Base-by-base conservation (phyloP, 1,140 invertebrate genomes). In the Pseudomyrmex gracilis region DNA sequence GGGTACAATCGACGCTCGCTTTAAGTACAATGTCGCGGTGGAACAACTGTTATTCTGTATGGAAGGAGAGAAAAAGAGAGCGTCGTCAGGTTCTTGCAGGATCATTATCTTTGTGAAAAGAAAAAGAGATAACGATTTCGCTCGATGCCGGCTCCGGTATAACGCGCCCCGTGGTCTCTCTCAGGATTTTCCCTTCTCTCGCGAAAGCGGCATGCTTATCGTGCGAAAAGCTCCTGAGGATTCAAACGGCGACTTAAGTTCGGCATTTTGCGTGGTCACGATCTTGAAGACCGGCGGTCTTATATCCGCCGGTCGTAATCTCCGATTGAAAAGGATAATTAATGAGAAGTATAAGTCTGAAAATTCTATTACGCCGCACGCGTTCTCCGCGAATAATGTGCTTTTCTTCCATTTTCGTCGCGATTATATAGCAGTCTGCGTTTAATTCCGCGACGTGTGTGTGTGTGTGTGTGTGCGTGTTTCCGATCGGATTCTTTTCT, bases 91-190 rank as follows among this genome's bases (percentile, higher is more conserved):
- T 34, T 34, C 66, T 47, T 17, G 61, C 64, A 20, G 63, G 57
- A 51, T 87, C 85, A 71, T 87, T 84, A 87, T 84, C 82, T 64
- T 45, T n/a, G 22, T 34, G 57, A 55, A 71, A 71, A 74, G 76
- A 74, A 76, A 71, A 74, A 71, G 71, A 76, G 86, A 74, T 84
- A 88, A 87, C 86, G 85, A 85, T 85, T 34, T 87, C 70, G 24
- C 82, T 87, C 85, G 85, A 87, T 74, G 63, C 55, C 71, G 64
- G 57, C 53, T 47, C 63, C 24, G 13, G 82, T 53, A 84, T 86
- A 86, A 86, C 76, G 60, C 34, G 34, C 5, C 0, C 20, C 15
- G 55, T 43, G n/a, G 34, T 9, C 22, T 10, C 60, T 2, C 7
- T 9, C 34, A 34, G 34, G 34, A 5, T 34, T 34, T 34, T 34